Evolutionary conservation across 2,797 vertebrate species (phyloP).

Genomic region (Leptatherina wallacei): DNA sequence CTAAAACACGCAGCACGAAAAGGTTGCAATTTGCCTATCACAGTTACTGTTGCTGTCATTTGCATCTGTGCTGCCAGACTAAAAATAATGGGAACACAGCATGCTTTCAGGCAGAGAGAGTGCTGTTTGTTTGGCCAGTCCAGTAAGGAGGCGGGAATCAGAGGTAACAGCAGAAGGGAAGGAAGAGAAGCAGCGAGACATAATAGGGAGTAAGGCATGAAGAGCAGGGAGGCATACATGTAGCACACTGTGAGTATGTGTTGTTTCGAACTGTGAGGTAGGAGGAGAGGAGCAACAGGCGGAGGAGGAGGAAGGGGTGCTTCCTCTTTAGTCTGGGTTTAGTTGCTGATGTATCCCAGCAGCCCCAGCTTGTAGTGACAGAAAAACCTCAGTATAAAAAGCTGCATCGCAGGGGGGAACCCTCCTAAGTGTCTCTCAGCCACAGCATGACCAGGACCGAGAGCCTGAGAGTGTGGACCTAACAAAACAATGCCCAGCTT

Average conservation of each 20-base stretch:
- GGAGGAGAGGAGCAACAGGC: conserved; percentile 63
- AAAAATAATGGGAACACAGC: conserved; percentile 67
- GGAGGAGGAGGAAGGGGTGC: conserved; percentile 72
- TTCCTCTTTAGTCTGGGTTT: conserved; percentile 77
- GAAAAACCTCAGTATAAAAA: conserved; percentile 77
- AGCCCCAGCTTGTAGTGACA: conserved; percentile 61
- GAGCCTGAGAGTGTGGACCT: conserved; percentile 68
- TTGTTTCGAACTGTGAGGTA: conserved; percentile 62
- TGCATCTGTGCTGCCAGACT: conserved; percentile 69
- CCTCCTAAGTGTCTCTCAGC: conserved; percentile 70
- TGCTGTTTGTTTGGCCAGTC: conserved; percentile 29
- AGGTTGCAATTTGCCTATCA: conserved; percentile 75
- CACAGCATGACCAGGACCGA: conserved; percentile 75
- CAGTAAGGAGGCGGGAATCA: conserved; percentile 34
- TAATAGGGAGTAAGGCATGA: conserved; percentile 56
- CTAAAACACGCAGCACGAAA: conserved; percentile 33
- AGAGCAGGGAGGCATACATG: conserved; percentile 46
- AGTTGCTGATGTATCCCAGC: conserved; percentile 74
- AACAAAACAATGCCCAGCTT: conserved; percentile 76
- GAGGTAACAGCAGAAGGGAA: conserved; percentile 16
- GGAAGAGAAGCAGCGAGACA: conserved; percentile 44
- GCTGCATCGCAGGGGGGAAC: conserved; percentile 57
- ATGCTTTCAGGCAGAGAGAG: conserved; percentile 42
- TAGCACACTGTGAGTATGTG: conserved; percentile 47
- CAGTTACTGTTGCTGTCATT: conserved; percentile 66